Evolutionary conservation across 1,140 invertebrate genomes (phyloP).

Genomic region (Meloidogyne floridensis): DNA sequence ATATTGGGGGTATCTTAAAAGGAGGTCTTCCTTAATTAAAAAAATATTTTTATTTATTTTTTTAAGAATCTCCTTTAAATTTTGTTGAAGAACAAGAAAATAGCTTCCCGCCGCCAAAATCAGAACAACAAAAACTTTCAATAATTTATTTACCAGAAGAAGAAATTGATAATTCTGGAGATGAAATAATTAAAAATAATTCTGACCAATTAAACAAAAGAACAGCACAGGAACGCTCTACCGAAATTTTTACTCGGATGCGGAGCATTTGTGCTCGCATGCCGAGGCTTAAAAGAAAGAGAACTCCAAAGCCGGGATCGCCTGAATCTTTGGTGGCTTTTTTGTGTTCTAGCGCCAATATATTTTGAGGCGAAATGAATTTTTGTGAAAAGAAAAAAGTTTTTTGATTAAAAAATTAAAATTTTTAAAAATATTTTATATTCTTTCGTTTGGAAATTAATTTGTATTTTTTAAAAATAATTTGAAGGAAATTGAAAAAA

Average conservation of each 20-base stretch:
- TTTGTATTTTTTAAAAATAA: too few relatives aligned
- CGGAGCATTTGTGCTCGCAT: conserved; percentile 25
- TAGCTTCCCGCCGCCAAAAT: neutral
- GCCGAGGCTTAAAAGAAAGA: conserved; percentile 26
- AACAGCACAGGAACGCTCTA: neutral
- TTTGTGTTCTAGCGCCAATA: conserved; percentile 13
- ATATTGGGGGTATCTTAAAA: too few relatives aligned
- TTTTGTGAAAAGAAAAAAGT: neutral
- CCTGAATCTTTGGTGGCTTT: conserved; percentile 28
- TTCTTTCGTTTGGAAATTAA: too few relatives aligned
- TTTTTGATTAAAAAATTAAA: neutral
- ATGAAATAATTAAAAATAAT: neutral
- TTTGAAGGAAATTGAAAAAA: neutral
- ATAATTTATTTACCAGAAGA: conserved; percentile 2
- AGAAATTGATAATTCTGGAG: neutral
- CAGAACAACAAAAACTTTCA: conserved; percentile 4
- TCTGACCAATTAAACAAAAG: neutral
- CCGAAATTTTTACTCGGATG: conserved; percentile 25
- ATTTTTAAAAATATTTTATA: too few relatives aligned
- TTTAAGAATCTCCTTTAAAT: too few relatives aligned
- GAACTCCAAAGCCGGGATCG: conserved; percentile 22
- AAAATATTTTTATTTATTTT: too few relatives aligned
- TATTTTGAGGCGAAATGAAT: neutral
- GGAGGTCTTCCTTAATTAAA: too few relatives aligned
- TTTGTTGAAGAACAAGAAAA: neutral